Evolutionary conservation across 2,113 vertebrate species (phyloP).

Genomic region (Pelusios castaneus): DNA sequence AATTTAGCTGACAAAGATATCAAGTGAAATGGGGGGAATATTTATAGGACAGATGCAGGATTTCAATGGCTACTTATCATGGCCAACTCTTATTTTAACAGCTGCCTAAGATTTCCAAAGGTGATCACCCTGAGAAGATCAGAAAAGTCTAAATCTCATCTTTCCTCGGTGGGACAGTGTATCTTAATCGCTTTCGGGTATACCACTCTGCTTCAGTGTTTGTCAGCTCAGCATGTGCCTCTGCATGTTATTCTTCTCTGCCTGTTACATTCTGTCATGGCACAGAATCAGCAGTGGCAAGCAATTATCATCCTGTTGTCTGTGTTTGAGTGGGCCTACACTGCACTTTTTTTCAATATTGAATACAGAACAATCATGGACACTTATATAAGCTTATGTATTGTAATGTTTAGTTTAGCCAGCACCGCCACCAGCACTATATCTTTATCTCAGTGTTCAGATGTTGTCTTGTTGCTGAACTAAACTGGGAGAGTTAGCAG

Average conservation of each 20-base stretch:
- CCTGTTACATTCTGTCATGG: neutral
- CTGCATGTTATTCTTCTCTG: neutral
- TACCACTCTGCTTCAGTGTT: neutral
- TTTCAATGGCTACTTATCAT: conserved; percentile 6
- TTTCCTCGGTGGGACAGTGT: neutral
- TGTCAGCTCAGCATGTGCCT: neutral
- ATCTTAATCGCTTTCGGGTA: neutral
- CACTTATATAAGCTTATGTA: neutral
- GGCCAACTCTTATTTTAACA: neutral
- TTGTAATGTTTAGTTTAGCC: neutral
- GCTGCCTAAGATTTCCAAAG: neutral
- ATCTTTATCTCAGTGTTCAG: neutral
- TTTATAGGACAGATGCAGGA: neutral
- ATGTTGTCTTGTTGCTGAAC: neutral
- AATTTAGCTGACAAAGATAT: conserved; percentile 61
- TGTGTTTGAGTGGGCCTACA: neutral
- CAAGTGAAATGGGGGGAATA: conserved; percentile 22
- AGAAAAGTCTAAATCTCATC: neutral
- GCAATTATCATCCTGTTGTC: neutral
- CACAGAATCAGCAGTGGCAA: neutral
- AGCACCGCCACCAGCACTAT: neutral
- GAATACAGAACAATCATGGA: neutral
- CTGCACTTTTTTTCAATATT: neutral
- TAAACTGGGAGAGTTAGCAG: neutral
- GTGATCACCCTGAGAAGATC: neutral